A percentile compares a stretch with the other conserved stretches of the same genome.
These are phyloP conservation scores for Agapornis canus DNA, from an alignment of 2,797 vertebrate species.

Conservation along the genomic window DNA sequence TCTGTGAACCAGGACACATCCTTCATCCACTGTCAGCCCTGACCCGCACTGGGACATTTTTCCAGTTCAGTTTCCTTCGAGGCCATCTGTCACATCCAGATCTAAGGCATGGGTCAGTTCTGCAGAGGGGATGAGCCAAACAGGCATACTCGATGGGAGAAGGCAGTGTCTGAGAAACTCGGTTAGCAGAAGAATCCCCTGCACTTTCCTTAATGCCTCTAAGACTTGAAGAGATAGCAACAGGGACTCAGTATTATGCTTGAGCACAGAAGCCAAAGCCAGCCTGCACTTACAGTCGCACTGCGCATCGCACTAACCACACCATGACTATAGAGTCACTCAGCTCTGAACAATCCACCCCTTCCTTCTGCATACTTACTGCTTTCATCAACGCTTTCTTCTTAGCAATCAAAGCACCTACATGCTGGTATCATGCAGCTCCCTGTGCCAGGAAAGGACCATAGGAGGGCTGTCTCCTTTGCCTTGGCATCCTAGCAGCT, in stretches of 20 bases:
- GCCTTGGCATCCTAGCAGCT: not conserved
- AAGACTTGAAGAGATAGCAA: not conserved
- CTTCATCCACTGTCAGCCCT: not conserved
- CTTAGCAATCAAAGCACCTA: not conserved
- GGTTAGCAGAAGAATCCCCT: not conserved
- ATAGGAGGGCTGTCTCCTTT: not conserved
- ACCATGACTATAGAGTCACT: rapidly evolving
- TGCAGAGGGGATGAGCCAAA: not conserved
- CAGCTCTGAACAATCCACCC: not conserved
- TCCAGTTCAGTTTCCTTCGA: not conserved
- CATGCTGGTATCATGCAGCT: rapidly evolving
- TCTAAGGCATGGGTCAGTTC: not conserved
- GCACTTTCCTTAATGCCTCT: not conserved
- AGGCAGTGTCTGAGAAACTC: not conserved
- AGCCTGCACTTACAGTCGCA: too few relatives aligned
- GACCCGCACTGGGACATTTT: not conserved
- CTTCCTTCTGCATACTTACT: not conserved
- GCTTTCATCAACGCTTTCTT: not conserved
- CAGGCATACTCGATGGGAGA: rapidly evolving
- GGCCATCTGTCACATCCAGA: not conserved
- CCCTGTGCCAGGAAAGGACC: not conserved
- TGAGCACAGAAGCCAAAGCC: not conserved
- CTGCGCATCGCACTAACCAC: not conserved
- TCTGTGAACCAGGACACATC: rapidly evolving
- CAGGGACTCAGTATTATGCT: rapidly evolving